Evolutionary conservation across 2,113 vertebrate species (phyloP).

Genomic region (Halcyon malimbica): DNA sequence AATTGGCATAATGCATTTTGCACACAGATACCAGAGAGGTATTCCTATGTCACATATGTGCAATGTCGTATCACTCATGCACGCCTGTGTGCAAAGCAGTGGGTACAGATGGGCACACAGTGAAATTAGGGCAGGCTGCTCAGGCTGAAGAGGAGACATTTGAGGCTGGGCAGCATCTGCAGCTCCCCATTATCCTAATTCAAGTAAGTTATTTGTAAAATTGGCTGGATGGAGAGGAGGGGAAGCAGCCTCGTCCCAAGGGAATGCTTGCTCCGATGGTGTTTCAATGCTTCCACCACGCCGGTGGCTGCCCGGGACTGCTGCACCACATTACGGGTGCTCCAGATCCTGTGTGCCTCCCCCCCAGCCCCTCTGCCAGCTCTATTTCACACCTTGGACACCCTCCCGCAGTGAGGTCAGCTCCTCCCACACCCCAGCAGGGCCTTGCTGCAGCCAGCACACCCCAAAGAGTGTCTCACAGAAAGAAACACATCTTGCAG

Average conservation of each 20-base stretch:
- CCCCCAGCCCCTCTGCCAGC: not conserved
- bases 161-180: not conserved
- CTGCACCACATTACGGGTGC: not conserved
- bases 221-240: not conserved
- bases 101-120: not conserved
- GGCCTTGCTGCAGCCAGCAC: not conserved
- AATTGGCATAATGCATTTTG: not conserved
- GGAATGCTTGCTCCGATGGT: accelerated
- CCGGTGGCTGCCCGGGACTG: accelerated
- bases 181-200: not conserved
- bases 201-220: not conserved
- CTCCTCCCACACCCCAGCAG: not conserved
- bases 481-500: not conserved
- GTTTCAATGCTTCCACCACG: not conserved
- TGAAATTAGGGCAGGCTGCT: not conserved
- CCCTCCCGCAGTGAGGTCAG: not conserved
- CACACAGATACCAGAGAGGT: not conserved
- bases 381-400: not conserved
- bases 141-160: not conserved
- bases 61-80: not conserved
- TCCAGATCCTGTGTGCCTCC: not conserved
- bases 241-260: not conserved
- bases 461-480: not conserved
- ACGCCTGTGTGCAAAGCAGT: accelerated
- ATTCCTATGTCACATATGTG: not conserved